A percentile compares a stretch with the other conserved stretches of the same genome.
These are phyloP conservation scores for Dryobota labecula DNA, from an alignment of 2,888 invertebrate genomes.

Conservation along the genomic window DNA sequence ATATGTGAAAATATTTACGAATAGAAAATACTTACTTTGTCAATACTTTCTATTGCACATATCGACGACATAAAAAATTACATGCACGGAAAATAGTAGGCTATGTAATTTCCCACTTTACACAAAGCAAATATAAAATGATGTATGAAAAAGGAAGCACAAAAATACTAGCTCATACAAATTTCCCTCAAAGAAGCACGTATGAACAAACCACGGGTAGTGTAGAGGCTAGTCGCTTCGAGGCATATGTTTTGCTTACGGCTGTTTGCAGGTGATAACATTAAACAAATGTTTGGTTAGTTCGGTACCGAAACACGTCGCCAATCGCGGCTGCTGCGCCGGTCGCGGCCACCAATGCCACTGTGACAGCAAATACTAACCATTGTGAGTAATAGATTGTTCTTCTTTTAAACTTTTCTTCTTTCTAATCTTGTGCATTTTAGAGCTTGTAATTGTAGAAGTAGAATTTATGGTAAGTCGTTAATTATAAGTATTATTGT, in stretches of 20 bases:
- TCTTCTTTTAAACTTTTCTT: constrained; percentile 41
- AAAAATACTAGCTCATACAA: constrained; percentile 5
- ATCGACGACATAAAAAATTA: background rate
- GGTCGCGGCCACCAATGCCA: constrained; percentile 72
- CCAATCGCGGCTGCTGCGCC: constrained; percentile 50
- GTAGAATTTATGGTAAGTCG: constrained; percentile 40
- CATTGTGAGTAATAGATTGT: constrained; percentile 80
- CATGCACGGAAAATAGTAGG: background rate
- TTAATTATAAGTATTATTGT: background rate
- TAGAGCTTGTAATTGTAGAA: constrained; percentile 52
- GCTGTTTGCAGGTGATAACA: constrained; percentile 90
- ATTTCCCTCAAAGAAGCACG: constrained; percentile 42
- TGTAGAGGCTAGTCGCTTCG: constrained; percentile 80
- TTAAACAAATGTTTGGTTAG: constrained; percentile 90
- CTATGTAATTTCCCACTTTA: background rate
- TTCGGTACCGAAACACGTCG: constrained; percentile 86
- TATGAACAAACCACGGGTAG: constrained; percentile 63
- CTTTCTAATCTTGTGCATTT: constrained; percentile 60
- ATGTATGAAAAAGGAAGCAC: background rate
- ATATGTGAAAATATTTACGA: background rate
- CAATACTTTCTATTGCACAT: background rate
- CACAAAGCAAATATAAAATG: background rate
- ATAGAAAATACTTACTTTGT: background rate
- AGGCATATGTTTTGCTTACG: constrained; percentile 84
- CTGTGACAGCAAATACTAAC: constrained; percentile 76